A percentile compares a stretch with the other conserved stretches of the same genome.
These are phyloP conservation scores for Antheraea mylitta DNA, from an alignment of 1,140 invertebrate genomes.

Conservation along the genomic window DNA sequence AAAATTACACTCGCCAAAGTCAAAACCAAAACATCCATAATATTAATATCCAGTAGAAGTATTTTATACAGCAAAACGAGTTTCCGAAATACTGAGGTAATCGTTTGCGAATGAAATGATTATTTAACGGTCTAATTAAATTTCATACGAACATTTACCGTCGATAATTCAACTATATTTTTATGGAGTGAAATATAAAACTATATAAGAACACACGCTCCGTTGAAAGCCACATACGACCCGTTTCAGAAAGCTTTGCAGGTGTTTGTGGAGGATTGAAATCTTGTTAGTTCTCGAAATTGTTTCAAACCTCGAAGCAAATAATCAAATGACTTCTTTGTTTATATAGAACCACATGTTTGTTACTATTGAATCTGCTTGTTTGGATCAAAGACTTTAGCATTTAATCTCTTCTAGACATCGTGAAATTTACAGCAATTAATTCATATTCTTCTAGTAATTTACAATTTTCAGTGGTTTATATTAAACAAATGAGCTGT, in stretches of 20 bases:
- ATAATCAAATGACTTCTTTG: not conserved
- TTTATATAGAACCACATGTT: not conserved
- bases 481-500: not conserved
- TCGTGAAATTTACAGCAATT: not conserved
- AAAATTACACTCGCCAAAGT: not conserved
- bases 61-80: not conserved
- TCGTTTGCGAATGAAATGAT: not conserved
- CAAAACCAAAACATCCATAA: no score
- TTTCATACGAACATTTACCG: not conserved
- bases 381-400: no score
- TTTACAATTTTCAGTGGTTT: not conserved
- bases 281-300: conserved; percentile 19
- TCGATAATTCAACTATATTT: conserved; percentile 7
- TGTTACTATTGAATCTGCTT: not conserved
- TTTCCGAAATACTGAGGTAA: not conserved
- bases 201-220: conserved; percentile 37
- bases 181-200: conserved; percentile 21
- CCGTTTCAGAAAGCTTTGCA: conserved; percentile 26
- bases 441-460: not conserved
- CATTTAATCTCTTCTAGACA: no score
- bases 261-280: conserved; percentile 26
- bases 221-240: conserved; percentile 37
- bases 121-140: not conserved
- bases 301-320: conserved; percentile 12
- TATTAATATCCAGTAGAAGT: not conserved